phyloP scores from a whole-genome alignment of 30 jellyfish, hydroid and myxozoan genomes.

The Aurelia sp. region DNA sequence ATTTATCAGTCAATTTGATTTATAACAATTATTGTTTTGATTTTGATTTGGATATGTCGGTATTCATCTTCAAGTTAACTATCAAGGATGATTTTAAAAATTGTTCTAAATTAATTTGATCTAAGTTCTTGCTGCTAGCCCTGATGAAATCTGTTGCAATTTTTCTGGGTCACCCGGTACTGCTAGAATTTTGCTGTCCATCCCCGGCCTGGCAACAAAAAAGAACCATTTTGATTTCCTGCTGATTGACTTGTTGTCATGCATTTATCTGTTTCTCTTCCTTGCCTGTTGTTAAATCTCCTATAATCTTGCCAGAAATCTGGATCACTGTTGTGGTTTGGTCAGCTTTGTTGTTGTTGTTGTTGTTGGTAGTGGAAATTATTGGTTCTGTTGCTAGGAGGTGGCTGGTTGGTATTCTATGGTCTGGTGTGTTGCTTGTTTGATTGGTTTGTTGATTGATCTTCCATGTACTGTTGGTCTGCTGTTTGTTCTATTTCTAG shows the following conservation, averaged over 20 bases:
- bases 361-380: conserved; percentile 9
- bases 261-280: neutral
- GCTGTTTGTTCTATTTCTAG: neutral
- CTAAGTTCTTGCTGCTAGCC: too few relatives aligned
- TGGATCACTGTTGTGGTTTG: conserved; percentile 7
- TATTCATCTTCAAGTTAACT: too few relatives aligned
- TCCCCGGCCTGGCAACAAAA: conserved; percentile 15
- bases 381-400: neutral
- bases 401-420: conserved; percentile 8
- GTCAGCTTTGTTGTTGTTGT: conserved; percentile 9
- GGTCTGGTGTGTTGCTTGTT: conserved; percentile 3
- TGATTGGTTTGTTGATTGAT: neutral
- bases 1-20: too few relatives aligned
- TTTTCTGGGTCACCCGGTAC: too few relatives aligned
- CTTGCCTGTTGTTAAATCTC: conserved; percentile 12
- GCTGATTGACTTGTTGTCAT: conserved; percentile 10
- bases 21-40: too few relatives aligned
- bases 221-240: conserved; percentile 18
- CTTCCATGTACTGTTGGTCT: neutral
- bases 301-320: conserved; percentile 22
- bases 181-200: neutral
- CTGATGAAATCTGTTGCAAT: too few relatives aligned
- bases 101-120: too few relatives aligned
- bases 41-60: too few relatives aligned
- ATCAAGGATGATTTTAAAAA: too few relatives aligned